phyloP scores from a whole-genome alignment of 1,140 invertebrate species.

The Papilio machaon region DNA sequence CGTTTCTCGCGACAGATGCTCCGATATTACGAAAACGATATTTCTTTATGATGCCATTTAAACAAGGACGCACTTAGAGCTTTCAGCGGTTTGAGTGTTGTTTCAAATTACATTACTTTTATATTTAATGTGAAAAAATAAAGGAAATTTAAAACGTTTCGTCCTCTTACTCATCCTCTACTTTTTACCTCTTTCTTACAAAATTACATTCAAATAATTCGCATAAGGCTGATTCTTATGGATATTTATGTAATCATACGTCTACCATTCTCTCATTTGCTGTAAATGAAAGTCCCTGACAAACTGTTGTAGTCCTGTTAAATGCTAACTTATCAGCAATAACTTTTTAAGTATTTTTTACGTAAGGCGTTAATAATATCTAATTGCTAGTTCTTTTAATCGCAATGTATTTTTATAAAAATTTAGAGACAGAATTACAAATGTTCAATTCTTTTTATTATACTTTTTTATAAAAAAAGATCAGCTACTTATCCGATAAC shows the following conservation, averaged over 20 bases:
- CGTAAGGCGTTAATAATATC: too few species aligned
- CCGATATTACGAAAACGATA: conserved; percentile 71
- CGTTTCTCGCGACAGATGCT: conserved; percentile 77
- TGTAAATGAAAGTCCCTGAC: too few species aligned
- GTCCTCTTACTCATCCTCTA: neutral
- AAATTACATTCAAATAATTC: neutral
- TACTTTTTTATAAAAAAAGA: too few species aligned
- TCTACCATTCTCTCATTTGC: too few species aligned
- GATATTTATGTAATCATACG: neutral
- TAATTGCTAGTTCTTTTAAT: too few species aligned
- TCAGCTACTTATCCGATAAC: neutral
- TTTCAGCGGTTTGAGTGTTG: conserved; percentile 61
- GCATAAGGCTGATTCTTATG: neutral
- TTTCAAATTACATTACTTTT: conserved; percentile 61
- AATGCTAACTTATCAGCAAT: too few species aligned
- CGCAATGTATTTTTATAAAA: too few species aligned
- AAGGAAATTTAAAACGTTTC: conserved; percentile 16
- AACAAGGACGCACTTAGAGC: conserved; percentile 73
- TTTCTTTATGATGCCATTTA: conserved; percentile 79
- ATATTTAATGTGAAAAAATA: conserved; percentile 37
- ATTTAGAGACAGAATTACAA: too few species aligned
- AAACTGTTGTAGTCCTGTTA: too few species aligned
- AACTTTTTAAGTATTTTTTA: too few species aligned
- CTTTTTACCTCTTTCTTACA: neutral
- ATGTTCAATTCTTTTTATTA: too few species aligned